Percentiles rank a stretch among this genome's conserved stretches.
phyloP scores from a whole-genome alignment of 2,113 vertebrate genomes.

The Amphiprion percula region DNA sequence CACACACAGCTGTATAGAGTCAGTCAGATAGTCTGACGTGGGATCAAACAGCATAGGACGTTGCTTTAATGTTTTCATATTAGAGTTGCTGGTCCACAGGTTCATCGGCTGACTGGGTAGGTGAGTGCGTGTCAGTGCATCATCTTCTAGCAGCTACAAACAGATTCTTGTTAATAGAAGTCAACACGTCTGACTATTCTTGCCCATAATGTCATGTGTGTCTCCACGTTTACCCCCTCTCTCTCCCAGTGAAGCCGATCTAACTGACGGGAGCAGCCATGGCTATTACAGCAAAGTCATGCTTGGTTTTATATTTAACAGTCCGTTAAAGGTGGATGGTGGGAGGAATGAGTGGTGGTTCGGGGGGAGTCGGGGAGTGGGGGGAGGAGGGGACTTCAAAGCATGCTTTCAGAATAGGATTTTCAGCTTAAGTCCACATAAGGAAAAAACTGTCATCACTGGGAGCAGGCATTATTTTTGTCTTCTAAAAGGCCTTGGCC shows the following conservation, averaged over 20 bases:
- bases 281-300: constrained; percentile 79
- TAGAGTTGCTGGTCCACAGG: constrained; percentile 51
- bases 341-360: constrained; percentile 43
- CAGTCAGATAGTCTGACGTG: constrained; percentile 41
- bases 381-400: constrained; percentile 79
- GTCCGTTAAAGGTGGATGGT: constrained; percentile 65
- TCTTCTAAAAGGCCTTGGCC: constrained; percentile 58
- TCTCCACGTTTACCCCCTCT: constrained; percentile 23
- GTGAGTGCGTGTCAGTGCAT: not conserved
- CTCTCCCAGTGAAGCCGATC: constrained; percentile 52
- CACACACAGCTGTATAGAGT: constrained; percentile 48
- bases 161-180: constrained; percentile 24
- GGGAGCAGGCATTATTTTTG: constrained; percentile 63
- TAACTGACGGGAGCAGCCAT: constrained; percentile 63
- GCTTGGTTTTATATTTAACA: constrained; percentile 82
- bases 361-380: constrained; percentile 40
- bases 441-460: constrained; percentile 77
- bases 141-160: constrained; percentile 10
- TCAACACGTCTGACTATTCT: constrained; percentile 27
- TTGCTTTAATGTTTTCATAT: constrained; percentile 64
- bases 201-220: constrained; percentile 11
- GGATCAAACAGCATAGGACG: constrained; percentile 69
- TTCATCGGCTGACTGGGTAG: not conserved
- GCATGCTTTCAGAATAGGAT: constrained; percentile 79
- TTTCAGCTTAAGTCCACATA: constrained; percentile 83